Percentiles rank a stretch among this genome's conserved stretches.
These are phyloP conservation scores for Diarsia mendica DNA, from an alignment of 2,888 invertebrate genomes.

Conservation along the genomic window DNA sequence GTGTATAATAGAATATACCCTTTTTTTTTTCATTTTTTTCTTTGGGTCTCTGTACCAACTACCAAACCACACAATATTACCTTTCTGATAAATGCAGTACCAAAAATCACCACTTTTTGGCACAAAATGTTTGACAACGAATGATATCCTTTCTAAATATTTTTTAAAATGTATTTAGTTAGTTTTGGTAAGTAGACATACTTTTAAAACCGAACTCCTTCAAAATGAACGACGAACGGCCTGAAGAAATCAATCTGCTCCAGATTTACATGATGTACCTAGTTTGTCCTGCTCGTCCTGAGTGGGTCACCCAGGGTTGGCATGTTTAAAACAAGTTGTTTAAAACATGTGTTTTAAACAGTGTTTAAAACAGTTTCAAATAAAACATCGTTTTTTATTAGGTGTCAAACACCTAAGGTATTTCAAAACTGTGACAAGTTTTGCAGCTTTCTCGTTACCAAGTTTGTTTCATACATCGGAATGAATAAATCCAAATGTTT, in stretches of 20 bases:
- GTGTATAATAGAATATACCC: background rate
- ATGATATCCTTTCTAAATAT: slow-evolving; percentile 2
- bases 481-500: no score
- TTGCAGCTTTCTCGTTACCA: no score
- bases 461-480: no score
- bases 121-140: background rate
- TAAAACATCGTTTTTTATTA: no score
- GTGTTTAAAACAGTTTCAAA: no score
- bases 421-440: no score
- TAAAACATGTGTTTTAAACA: no score
- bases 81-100: background rate
- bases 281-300: background rate
- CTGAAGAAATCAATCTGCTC: background rate
- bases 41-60: no score
- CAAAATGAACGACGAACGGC: background rate
- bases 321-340: no score
- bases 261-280: background rate
- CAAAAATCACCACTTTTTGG: background rate
- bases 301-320: no score
- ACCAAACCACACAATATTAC: background rate
- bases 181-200: background rate
- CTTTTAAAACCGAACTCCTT: background rate
- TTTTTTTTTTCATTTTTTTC: no score
- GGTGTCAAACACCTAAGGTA: no score
- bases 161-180: background rate